These are phyloP conservation scores for Terrapene triunguis DNA, from an alignment of 2,113 vertebrate species.

Conservation along the genomic window DNA sequence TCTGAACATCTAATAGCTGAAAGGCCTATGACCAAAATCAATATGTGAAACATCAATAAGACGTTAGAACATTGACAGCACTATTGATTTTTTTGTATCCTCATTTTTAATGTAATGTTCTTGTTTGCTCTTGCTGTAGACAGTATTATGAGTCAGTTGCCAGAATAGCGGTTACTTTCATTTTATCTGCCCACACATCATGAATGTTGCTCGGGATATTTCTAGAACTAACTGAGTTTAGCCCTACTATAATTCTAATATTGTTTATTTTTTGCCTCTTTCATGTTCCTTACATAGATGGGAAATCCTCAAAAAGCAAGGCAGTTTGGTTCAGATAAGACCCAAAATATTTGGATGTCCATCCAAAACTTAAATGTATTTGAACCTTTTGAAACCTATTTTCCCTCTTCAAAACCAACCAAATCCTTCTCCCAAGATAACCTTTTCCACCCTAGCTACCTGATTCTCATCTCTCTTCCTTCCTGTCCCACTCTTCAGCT, in stretches of 20 bases:
- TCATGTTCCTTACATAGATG: neutral
- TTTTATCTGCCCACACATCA: neutral
- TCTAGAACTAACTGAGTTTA: neutral
- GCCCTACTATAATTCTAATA: neutral
- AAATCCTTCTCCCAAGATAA: neutral
- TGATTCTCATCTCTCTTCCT: fast-evolving
- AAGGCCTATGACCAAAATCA: neutral
- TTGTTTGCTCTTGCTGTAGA: neutral
- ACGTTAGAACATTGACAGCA: neutral
- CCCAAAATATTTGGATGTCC: fast-evolving
- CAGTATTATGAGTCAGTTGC: neutral
- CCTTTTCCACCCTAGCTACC: neutral
- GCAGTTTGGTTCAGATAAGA: neutral
- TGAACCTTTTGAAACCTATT: neutral
- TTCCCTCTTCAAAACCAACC: neutral
- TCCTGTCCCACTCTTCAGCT: neutral
- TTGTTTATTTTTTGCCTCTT: neutral
- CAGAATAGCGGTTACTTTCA: neutral
- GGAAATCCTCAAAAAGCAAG: neutral
- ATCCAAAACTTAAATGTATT: neutral
- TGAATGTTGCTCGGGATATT: neutral
- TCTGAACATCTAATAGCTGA: neutral
- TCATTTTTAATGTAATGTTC: neutral
- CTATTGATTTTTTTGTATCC: neutral
- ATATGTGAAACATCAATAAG: neutral